Base-by-base conservation (phyloP, 2,113 vertebrate genomes). In the Oceanites oceanicus region DNA sequence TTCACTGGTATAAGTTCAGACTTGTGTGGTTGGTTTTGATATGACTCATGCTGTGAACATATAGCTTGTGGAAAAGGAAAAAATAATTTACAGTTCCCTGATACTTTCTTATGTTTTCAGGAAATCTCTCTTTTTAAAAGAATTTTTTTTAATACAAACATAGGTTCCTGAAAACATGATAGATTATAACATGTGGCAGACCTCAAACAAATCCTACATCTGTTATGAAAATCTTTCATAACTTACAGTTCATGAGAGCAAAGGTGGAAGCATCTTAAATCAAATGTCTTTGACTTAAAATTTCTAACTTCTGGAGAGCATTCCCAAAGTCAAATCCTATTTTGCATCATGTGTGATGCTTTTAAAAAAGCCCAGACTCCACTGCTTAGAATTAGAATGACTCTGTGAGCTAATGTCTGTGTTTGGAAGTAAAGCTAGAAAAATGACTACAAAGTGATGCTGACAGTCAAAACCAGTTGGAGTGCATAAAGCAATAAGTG, bases 201-300 rank as follows among this genome's bases (percentile, higher is more conserved):
- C n/a, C n/a, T n/a, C n/a, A n/a, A n/a, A n/a, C n/a, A n/a, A n/a
- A n/a, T n/a, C n/a, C n/a, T n/a, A n/a, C n/a, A n/a, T 95, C 70
- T 95, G 67, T 96, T 94, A 96, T 47, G 77, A 97, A 97, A 96
- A 55, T 70, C 56, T 93, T 96, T 70, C 36, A 66, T 97, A 94
- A 95, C 88, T 97, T 94, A 94, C 40, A 70, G 91, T 81, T 97
- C 65, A 52, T 89, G 71, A 96, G 73, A 92, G 84, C 81, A 97
- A 97, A 92, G 85, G 26, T 68, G 85, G 79, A 96, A 94, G 47
- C 58, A 83, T 88, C 91, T 93, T 76, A 95, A 95, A 96, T 97
- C 72, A 89, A 95, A 86, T 88, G 70, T 58, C 82, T 97, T 93
- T 97, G 94, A 96, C 92, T 97, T 96, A 94, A 96, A 96, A 96